Evolutionary conservation across 1,140 invertebrate genomes (phyloP).

Genomic region (Neodiprion pinetum): DNA sequence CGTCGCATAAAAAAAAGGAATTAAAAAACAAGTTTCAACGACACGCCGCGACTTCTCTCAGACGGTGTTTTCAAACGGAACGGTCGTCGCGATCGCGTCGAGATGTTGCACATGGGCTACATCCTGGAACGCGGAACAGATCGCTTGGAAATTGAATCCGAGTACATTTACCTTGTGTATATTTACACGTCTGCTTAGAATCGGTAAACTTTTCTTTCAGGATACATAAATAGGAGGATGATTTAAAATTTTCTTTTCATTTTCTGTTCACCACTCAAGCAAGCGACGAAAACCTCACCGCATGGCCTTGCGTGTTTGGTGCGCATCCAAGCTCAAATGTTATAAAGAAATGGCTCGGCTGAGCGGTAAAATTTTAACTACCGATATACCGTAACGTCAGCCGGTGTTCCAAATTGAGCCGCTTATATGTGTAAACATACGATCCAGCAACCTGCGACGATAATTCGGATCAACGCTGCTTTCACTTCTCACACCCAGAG

Average conservation of each 20-base stretch:
- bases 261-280: too few species aligned
- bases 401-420: background rate
- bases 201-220: background rate
- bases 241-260: background rate
- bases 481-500: background rate
- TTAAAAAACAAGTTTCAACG: too few species aligned
- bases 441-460: background rate
- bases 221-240: background rate
- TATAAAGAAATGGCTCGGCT: background rate
- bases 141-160: too few species aligned
- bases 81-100: too few species aligned
- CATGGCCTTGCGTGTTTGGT: background rate
- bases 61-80: too few species aligned
- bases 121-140: too few species aligned
- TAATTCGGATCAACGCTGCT: constrained; percentile 5
- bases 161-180: too few species aligned
- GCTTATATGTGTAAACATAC: background rate
- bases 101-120: too few species aligned
- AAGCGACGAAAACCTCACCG: background rate
- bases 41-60: too few species aligned
- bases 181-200: too few species aligned
- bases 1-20: too few species aligned
- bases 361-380: background rate
- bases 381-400: background rate
- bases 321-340: background rate